phyloP scores from a whole-genome alignment of 2,113 vertebrate genomes.

The Siniperca knerii region DNA sequence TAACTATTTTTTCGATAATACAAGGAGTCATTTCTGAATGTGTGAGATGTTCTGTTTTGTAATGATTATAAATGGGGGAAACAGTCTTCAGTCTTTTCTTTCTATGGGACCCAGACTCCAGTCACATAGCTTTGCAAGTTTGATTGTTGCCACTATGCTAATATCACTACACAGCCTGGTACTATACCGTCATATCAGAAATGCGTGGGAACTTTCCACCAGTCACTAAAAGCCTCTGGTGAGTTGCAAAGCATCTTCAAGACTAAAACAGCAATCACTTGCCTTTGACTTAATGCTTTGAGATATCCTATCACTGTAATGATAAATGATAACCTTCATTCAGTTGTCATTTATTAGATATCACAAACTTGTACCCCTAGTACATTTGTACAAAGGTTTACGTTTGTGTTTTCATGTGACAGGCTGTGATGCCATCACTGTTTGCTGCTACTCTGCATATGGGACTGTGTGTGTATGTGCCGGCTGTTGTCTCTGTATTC shows the following conservation, averaged over 20 bases:
- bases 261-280: background rate
- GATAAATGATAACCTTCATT: no score
- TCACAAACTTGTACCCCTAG: background rate
- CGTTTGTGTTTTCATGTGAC: constrained; percentile 30
- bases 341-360: background rate
- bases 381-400: constrained; percentile 16
- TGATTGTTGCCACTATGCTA: background rate
- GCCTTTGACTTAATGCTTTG: no score
- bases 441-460: constrained; percentile 35
- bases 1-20: no score
- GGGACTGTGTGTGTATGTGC: constrained; percentile 7
- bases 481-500: constrained; percentile 72
- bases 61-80: background rate
- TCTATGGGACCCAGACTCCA: no score
- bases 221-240: no score
- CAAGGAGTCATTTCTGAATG: no score
- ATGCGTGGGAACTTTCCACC: background rate
- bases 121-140: background rate
- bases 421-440: constrained; percentile 24
- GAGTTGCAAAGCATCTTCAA: no score
- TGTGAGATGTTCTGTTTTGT: background rate
- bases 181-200: background rate
- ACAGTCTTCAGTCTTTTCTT: background rate
- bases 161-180: background rate
- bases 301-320: no score